Evolutionary conservation across 2,888 invertebrate genomes (phyloP), one percentile per base, ranked within the genome.

Genomic region (Charanyca ferruginea): DNA sequence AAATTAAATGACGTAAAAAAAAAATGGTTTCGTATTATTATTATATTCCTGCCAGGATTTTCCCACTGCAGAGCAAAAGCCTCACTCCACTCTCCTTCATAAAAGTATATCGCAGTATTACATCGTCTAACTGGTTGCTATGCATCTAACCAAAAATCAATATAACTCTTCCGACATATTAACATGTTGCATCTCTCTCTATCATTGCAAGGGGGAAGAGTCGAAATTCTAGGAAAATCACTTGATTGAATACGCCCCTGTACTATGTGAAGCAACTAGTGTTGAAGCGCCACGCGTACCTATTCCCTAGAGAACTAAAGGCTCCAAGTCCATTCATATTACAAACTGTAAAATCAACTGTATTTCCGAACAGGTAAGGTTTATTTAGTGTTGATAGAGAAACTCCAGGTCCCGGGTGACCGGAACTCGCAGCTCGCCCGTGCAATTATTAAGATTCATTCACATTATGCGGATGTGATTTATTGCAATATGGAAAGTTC

Each of bases 251-350:
- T 77, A 44, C 81, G 42, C 42, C 76, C 62, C 79, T 81, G 76
- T 76, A 81, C 67, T 64, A 55, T 16, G 49, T 8, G 66, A 81
- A 73, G 67, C 80, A 81, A 80, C 80, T 76, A 55, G 79, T 76
- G 70, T 58, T 47, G 81, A 60, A 68, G 55, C 70, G 20, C 45
- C 38, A 28, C 32, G 18, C 25, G 8, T 32, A 48, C 23, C 5
- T 20, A 48, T 20, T 23, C 49, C 68, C 65, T 22, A 51, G 28
- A 25, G 51, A 57, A 55, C 64, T 47, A 55, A 71, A 74, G 48
- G 79, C 76, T 75, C 64, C 45, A 79, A 65, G 61, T 69, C 25
- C 58, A 48, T 57, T 20, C 28, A 54, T 8, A 25, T 42, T 32
- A 25, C 22, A 55, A 59, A 53, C 42, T 55, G 22, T n/a, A 52